Evolutionary conservation across 2,797 vertebrate species (phyloP).

Genomic region (Nyctibius grandis): DNA sequence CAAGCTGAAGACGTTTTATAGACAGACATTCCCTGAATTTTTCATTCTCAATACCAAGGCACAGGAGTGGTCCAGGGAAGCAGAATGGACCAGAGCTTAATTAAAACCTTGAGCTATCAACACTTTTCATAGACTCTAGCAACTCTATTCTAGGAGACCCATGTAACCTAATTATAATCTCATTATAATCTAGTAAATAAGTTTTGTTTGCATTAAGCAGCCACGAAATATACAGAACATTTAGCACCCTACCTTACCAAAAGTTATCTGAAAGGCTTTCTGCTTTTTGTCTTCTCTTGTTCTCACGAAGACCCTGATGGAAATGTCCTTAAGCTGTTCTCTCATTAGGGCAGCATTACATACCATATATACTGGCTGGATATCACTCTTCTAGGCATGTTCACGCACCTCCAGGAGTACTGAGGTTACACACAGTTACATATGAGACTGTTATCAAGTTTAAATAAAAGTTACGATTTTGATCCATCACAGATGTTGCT

Average conservation of each 20-base stretch:
- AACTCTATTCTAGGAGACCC: neutral
- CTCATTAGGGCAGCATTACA: neutral
- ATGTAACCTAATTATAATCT: neutral
- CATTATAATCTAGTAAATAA: neutral
- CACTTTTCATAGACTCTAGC: neutral
- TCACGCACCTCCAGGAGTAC: neutral
- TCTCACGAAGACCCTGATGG: neutral
- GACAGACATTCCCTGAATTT: neutral
- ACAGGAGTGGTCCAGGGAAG: neutral
- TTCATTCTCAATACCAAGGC: neutral
- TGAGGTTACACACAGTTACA: neutral
- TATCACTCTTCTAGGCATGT: neutral
- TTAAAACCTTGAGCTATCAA: neutral
- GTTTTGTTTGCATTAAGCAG: neutral
- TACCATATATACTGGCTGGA: too few species aligned
- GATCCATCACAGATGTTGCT: neutral
- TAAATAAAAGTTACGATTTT: neutral
- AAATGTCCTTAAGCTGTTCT: neutral
- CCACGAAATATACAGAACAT: neutral
- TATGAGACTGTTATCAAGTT: neutral
- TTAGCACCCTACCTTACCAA: neutral
- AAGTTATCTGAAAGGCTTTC: neutral
- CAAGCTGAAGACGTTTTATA: neutral
- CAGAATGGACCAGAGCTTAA: neutral
- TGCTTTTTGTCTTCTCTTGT: neutral